Conservation (phyloP, 1,140 invertebrate genomes). For the Caenorhabditis brenneri region DNA sequence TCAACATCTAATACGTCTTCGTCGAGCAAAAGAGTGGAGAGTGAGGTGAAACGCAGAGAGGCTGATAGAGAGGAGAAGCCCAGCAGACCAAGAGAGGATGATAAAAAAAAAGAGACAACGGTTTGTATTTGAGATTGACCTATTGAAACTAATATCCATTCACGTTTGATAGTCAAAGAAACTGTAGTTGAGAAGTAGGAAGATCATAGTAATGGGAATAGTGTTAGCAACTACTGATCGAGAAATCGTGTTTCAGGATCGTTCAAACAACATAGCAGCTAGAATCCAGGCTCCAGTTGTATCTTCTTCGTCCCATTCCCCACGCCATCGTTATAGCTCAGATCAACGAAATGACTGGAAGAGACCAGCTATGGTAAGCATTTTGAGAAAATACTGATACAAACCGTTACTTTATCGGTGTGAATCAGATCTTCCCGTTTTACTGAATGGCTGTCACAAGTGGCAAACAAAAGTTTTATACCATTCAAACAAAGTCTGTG, state of each 20-base stretch:
- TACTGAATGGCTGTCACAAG: no score
- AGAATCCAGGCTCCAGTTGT: slow-evolving; percentile 25
- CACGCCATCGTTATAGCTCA: not conserved
- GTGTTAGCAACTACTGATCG: no score
- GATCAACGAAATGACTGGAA: not conserved
- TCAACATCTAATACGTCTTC: not conserved
- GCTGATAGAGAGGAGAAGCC: not conserved
- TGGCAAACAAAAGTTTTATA: no score
- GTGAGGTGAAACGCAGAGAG: slow-evolving; percentile 3
- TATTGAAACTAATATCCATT: no score
- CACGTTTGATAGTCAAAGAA: no score
- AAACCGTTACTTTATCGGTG: no score
- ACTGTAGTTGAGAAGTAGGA: no score
- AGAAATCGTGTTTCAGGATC: slow-evolving; percentile 9
- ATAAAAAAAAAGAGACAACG: not conserved
- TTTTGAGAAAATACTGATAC: no score
- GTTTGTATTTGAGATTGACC: not conserved
- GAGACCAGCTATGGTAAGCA: not conserved
- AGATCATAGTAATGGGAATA: no score
- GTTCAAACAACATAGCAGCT: not conserved
- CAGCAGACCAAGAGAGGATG: not conserved
- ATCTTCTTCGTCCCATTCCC: not conserved
- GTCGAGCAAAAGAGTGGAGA: not conserved
- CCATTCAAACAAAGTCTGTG: no score
- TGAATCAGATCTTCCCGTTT: no score